A percentile compares a stretch with the other conserved stretches of the same genome.
Conservation (phyloP, 1,140 invertebrate genomes). For the Pomacea maculata region DNA sequence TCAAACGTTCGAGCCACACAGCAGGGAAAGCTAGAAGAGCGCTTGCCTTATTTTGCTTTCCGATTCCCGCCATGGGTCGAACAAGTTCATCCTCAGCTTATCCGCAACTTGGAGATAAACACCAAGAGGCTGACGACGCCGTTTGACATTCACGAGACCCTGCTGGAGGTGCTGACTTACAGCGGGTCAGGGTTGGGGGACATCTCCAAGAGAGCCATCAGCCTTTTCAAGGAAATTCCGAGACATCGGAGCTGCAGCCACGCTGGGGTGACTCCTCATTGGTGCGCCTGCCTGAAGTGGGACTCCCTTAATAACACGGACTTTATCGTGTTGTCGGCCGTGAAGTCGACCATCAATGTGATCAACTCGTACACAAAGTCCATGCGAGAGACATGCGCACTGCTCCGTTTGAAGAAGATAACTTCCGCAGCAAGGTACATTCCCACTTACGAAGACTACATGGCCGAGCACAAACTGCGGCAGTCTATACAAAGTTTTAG, state of each 20-base stretch:
- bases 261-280: constrained; percentile 90
- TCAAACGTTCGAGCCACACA: constrained; percentile 80
- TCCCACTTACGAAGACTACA: not conserved
- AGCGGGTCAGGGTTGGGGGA: constrained; percentile 71
- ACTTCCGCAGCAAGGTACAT: constrained; percentile 4
- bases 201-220: constrained; percentile 70
- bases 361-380: constrained; percentile 16
- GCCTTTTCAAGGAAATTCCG: constrained; percentile 71
- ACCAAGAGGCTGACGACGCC: constrained; percentile 61
- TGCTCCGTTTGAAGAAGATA: not conserved
- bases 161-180: constrained; percentile 67
- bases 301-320: constrained; percentile 44
- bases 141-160: constrained; percentile 66
- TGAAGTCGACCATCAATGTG: not conserved
- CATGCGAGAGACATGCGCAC: not conserved
- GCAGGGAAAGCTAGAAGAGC: constrained; percentile 86
- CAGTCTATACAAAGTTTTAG: constrained; percentile 69
- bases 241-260: constrained; percentile 81
- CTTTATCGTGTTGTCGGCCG: not conserved
- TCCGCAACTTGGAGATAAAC: constrained; percentile 76
- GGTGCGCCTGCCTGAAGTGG: constrained; percentile 92
- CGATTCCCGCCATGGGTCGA: constrained; percentile 79
- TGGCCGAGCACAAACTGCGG: not conserved
- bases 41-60: constrained; percentile 84
- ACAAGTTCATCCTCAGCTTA: constrained; percentile 72